phyloP scores from a whole-genome alignment of 1,140 invertebrate species.

The Ptiloglossa arizonensis region DNA sequence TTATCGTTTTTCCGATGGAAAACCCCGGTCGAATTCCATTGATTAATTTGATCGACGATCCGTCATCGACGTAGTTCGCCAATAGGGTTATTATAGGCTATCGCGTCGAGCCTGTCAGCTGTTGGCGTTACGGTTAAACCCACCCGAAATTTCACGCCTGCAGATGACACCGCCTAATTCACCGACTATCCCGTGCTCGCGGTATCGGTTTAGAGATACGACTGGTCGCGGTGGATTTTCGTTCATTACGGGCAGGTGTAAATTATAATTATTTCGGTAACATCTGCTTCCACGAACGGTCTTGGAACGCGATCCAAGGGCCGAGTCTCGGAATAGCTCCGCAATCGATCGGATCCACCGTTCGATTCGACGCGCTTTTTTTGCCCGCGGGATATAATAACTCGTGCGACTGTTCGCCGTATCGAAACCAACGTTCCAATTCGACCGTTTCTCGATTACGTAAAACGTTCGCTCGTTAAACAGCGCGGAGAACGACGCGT shows the following conservation, averaged over 20 bases:
- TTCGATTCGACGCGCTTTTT: not conserved
- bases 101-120: slow-evolving; percentile 64
- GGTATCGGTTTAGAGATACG: slow-evolving; percentile 53
- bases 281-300: slow-evolving; percentile 13
- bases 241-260: slow-evolving; percentile 42
- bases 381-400: not conserved
- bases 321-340: not conserved
- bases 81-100: slow-evolving; percentile 55
- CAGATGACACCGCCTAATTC: slow-evolving; percentile 66
- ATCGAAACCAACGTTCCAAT: not conserved
- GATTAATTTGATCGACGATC: slow-evolving; percentile 44
- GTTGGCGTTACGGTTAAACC: slow-evolving; percentile 57
- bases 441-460: not conserved
- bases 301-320: too few species aligned
- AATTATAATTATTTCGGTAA: slow-evolving; percentile 57
- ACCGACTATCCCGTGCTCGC: slow-evolving; percentile 31
- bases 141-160: slow-evolving; percentile 64
- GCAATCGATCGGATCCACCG: not conserved
- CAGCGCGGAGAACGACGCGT: too few species aligned
- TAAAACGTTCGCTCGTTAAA: too few species aligned
- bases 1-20: slow-evolving; percentile 30
- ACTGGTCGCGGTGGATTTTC: slow-evolving; percentile 26
- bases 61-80: slow-evolving; percentile 33
- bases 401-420: not conserved
- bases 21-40: slow-evolving; percentile 28